Evolutionary conservation across 2,797 vertebrate species (phyloP), one percentile per base, ranked within the genome.

Genomic region (Lates japonicus): DNA sequence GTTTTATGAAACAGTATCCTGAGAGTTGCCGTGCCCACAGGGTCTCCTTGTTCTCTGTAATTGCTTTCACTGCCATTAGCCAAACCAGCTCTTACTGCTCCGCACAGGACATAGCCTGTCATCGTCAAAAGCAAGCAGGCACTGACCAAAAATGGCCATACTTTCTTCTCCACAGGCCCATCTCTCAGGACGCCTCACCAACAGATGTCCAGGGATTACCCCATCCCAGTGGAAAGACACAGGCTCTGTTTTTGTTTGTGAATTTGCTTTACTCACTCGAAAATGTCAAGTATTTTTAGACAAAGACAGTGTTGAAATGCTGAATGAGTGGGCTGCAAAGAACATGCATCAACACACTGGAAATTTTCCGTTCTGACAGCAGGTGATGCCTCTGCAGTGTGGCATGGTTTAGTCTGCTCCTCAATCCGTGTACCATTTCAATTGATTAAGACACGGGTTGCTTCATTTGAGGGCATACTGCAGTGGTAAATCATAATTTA

Each of bases 151-250:
- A 88, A 90, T 3, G 22, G 57, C 78, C 78, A 81, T 77, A 35
- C 86, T 88, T 92, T 87, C 76, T 59, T 91, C 90, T 89, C 90
- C 88, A 88, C 84, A 76, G 87, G 82, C 68, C 48, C 59, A 57
- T 82, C 84, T 87, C 84, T 75, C 72, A 79, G 85, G 84, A 81
- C 6, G 51, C 71, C 86, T 85, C 80, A 46, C 65, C 25, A 85
- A 75, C 90, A 94, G 88, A 92, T 92, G 92, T 92, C 91, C 90
- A 89, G 91, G 91, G 90, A 94, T 91, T 93, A 84, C 89, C 87
- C 84, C 75, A 58, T 85, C 81, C 88, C 87, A 58, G 62, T 54
- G 80, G 81, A 90, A 69, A 78, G 44, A 80, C 57, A 51, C 76
- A 42, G 61, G 64, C 74, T 80, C 31, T 62, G 20, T 85, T 88